Conservation (phyloP, 2,888 invertebrate species). For the Plagiodera versicolora region DNA sequence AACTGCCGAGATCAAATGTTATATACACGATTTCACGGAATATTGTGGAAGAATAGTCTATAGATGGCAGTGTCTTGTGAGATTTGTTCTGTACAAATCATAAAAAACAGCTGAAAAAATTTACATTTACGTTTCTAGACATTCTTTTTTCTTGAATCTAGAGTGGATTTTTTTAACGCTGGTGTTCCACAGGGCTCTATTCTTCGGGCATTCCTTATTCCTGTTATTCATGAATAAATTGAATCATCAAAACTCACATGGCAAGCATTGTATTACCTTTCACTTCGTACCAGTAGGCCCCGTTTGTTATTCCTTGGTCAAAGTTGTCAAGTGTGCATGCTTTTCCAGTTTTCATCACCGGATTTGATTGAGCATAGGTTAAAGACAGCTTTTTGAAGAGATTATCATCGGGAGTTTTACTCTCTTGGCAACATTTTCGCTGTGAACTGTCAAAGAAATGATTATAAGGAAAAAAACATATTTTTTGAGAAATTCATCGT, state of each 20-base stretch:
- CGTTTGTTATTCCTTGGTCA: constrained; percentile 82
- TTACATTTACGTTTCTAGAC: too few relatives aligned
- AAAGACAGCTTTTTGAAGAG: constrained; percentile 79
- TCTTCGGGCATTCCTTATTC: too few relatives aligned
- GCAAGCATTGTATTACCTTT: too few relatives aligned
- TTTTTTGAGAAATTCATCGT: too few relatives aligned
- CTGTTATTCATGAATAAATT: too few relatives aligned
- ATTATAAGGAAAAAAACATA: too few relatives aligned
- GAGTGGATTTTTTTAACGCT: too few relatives aligned
- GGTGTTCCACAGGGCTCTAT: too few relatives aligned
- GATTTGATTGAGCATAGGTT: constrained; percentile 74
- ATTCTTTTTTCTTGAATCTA: too few relatives aligned
- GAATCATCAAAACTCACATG: too few relatives aligned
- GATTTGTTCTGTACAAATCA: background rate
- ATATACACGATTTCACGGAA: too few relatives aligned
- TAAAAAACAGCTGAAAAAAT: background rate
- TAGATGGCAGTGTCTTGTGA: background rate
- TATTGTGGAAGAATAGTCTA: constrained; percentile 37
- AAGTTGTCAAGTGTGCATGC: constrained; percentile 76
- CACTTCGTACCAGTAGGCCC: constrained; percentile 89
- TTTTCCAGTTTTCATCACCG: constrained; percentile 73
- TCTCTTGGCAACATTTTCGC: constrained; percentile 70
- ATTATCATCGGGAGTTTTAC: constrained; percentile 78
- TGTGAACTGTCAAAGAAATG: constrained; percentile 52
- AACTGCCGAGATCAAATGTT: too few relatives aligned